Evolutionary conservation across 2,797 vertebrate genomes (phyloP).

Genomic region (Tachyglossus aculeatus): DNA sequence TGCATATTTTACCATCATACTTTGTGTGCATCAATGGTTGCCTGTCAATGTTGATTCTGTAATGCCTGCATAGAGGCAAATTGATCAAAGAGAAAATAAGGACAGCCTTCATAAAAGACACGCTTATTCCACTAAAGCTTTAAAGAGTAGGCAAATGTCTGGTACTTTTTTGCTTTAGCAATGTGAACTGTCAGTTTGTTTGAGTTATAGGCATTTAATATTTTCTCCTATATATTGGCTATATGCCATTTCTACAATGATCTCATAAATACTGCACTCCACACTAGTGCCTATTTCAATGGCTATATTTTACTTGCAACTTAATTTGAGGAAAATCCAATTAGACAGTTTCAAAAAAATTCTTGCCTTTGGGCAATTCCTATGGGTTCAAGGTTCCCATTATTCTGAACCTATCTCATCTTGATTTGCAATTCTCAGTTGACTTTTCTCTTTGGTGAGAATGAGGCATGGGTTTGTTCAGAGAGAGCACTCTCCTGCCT

Average conservation of each 20-base stretch:
- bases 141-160: not conserved
- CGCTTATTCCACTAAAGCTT: not conserved
- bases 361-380: not conserved
- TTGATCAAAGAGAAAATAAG: not conserved
- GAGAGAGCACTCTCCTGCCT: no score
- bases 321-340: no score
- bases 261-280: not conserved
- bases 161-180: not conserved
- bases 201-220: not conserved
- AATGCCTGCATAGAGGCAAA: not conserved
- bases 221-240: slow-evolving; percentile 7
- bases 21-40: not conserved
- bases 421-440: not conserved
- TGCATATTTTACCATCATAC: fast-evolving
- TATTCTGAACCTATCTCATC: not conserved
- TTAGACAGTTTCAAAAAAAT: not conserved
- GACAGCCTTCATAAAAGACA: not conserved
- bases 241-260: not conserved
- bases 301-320: not conserved
- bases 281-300: not conserved
- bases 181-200: not conserved
- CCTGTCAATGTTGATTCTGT: not conserved
- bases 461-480: no score
- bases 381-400: not conserved
- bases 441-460: not conserved